Evolutionary conservation across 2,888 invertebrate genomes (phyloP), one percentile per base, ranked within the genome.

Genomic region (Nomada flava): DNA sequence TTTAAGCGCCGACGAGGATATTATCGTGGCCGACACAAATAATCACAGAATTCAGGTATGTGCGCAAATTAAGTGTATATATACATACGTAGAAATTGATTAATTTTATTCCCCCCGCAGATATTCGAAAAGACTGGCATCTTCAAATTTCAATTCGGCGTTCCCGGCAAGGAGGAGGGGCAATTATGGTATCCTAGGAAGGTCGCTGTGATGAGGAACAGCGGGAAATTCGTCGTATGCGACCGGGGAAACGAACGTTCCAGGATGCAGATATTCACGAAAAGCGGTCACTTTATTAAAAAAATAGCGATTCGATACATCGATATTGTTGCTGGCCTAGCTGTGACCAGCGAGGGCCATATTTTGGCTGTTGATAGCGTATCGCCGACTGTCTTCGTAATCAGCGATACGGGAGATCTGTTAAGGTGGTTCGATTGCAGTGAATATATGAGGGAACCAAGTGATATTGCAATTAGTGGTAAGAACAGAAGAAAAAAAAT

Each of bases 291-390:
- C 92, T 99, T 99, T 94, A 95, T 99, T 91, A 98, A 98, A 94
- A 99, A 99, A 94, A 99, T 99, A 85, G 98, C 98, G 81, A 97
- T 97, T 85, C 95, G 97, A 86, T 98, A 97, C 94, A 97, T 98
- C 91, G 98, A 98, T 92, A 98, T 98, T 87, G 98, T 99, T 57
- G 99, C 99, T 86, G 99, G 99, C 52, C 94, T 99, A 92, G 98
- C 98, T 62, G 98, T 99, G 60, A 98, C 98, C 59, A 96, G 96
- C 69, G 97, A 97, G 93, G 98, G 98, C 4, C 97, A 98, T 90
- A 99, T 99, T 89, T 98, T 99, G 70, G 98, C 98, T 53, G 99
- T 99, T 36, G 99, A 99, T 94, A 98, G 98, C 92, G 99, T 99
- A 68, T 98, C 98, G 62, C 99, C 99, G 10, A 98, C 99, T 57